These are phyloP conservation scores for Anniella stebbinsi DNA, from an alignment of 2,797 vertebrate genomes.

Conservation along the genomic window DNA sequence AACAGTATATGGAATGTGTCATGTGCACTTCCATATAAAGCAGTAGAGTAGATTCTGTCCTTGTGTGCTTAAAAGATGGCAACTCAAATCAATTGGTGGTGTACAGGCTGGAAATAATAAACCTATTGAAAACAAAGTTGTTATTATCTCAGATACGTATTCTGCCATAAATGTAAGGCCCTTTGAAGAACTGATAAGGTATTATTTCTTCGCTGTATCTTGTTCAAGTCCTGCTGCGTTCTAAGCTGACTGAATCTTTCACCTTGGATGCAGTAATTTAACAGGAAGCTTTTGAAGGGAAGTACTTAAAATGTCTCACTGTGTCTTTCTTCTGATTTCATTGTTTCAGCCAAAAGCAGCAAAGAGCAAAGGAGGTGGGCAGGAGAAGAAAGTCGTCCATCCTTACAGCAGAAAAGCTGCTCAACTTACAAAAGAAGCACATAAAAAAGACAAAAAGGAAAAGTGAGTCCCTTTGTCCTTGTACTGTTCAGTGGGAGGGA, in stretches of 20 bases:
- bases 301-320: slow-evolving; percentile 32
- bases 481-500: not conserved
- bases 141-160: not conserved
- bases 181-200: accelerated
- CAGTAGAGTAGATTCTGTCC: too few relatives aligned
- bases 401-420: slow-evolving; percentile 95
- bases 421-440: slow-evolving; percentile 87
- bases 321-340: slow-evolving; percentile 41
- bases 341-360: slow-evolving; percentile 87
- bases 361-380: slow-evolving; percentile 81
- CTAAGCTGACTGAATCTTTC: slow-evolving; percentile 7
- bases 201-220: not conserved
- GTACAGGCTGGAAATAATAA: not conserved
- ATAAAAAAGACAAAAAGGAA: slow-evolving; percentile 88
- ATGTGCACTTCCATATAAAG: too few relatives aligned
- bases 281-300: slow-evolving; percentile 16
- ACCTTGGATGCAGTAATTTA: not conserved
- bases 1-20: too few relatives aligned
- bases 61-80: not conserved
- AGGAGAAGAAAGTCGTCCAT: slow-evolving; percentile 89
- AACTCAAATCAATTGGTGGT: not conserved
- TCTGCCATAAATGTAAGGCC: not conserved
- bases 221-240: not conserved
- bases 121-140: not conserved
- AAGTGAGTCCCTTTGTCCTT: slow-evolving; percentile 80